Evolutionary conservation across 2,888 invertebrate species (phyloP).

Genomic region (Caenorhabditis macrosperma): DNA sequence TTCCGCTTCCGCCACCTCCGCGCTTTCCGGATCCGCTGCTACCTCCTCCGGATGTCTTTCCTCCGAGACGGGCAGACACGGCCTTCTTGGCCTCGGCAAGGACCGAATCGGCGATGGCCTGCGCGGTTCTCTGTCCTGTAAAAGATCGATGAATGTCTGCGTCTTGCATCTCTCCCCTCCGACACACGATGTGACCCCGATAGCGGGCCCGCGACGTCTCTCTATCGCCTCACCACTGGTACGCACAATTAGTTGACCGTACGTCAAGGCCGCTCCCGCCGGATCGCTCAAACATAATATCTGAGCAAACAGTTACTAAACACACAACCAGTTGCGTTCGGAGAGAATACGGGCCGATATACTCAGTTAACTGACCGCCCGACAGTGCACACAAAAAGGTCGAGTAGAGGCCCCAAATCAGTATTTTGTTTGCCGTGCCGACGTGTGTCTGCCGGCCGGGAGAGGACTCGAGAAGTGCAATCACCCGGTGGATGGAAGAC

Average conservation of each 20-base stretch:
- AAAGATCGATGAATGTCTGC: conserved; percentile 10
- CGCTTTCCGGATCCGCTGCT: conserved; percentile 57
- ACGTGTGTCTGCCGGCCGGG: not conserved
- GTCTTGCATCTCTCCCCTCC: not conserved
- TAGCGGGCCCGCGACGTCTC: not conserved
- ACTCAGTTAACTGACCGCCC: conserved; percentile 18
- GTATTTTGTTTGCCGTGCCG: conserved; percentile 44
- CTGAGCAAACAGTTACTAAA: conserved; percentile 58
- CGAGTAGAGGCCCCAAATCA: conserved; percentile 32
- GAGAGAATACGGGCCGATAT: not conserved
- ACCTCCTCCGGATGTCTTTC: conserved; percentile 65
- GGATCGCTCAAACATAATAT: conserved; percentile 36
- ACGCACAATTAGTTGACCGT: conserved; percentile 34
- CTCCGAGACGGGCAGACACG: conserved; percentile 74
- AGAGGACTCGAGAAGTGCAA: conserved; percentile 5
- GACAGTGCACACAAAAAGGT: conserved; percentile 46
- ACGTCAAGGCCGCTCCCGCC: conserved; percentile 45
- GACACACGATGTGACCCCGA: conserved; percentile 26
- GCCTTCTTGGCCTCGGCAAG: conserved; percentile 87
- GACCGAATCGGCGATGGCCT: conserved; percentile 89
- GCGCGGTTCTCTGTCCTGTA: conserved; percentile 85
- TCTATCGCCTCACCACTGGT: conserved; percentile 17
- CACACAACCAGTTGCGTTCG: conserved; percentile 41
- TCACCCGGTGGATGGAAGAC: not conserved
- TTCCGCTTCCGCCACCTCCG: conserved; percentile 69